phyloP scores from a whole-genome alignment of 2,888 invertebrate species.

The Griposia aprilina region DNA sequence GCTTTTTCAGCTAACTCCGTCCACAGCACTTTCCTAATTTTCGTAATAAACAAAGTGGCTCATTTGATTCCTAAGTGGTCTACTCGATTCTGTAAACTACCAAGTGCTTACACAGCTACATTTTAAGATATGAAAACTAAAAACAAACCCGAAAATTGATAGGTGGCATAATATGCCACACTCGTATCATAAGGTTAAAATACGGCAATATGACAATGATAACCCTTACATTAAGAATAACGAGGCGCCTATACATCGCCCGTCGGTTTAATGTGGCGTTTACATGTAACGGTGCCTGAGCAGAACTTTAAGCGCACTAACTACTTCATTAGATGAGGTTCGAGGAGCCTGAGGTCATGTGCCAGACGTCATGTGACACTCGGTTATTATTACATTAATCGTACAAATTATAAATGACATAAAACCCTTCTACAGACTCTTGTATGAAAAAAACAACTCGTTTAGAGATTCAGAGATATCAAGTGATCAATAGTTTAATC shows the following conservation, averaged over 20 bases:
- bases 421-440: not conserved
- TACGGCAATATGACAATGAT: slow-evolving; percentile 20
- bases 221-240: slow-evolving; percentile 27
- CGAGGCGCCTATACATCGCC: not conserved
- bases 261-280: slow-evolving; percentile 21
- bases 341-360: not conserved
- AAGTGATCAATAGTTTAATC: not conserved
- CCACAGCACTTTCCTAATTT: not conserved
- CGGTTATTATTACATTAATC: not conserved
- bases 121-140: not conserved
- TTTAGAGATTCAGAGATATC: not conserved
- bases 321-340: slow-evolving; percentile 24
- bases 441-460: not conserved
- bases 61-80: not conserved
- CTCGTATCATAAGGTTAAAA: slow-evolving; percentile 1
- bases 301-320: slow-evolving; percentile 16
- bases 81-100: not conserved
- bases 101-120: not conserved
- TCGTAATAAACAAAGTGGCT: not conserved
- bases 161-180: not conserved
- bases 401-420: not conserved
- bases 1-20: no score
- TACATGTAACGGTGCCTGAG: slow-evolving; percentile 8
- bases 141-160: not conserved
- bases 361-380: not conserved